Percentiles rank a stretch among this genome's conserved stretches.
These are phyloP conservation scores for Zoanthus solanderi DNA, from an alignment of 92 coral and sea anemone species.

Conservation along the genomic window DNA sequence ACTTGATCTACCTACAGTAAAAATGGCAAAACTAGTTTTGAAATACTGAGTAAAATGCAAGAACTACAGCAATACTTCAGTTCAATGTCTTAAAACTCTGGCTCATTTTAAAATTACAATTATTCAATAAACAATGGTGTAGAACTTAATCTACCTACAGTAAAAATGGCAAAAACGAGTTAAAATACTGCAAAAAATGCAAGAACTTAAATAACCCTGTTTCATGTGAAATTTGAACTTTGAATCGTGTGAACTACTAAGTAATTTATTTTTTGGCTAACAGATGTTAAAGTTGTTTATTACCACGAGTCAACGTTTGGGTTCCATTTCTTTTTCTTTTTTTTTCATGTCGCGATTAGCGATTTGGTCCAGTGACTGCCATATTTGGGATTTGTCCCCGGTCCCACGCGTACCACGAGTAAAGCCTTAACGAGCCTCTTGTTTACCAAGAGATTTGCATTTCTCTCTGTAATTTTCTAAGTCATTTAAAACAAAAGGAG, in stretches of 20 bases:
- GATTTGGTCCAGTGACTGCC: no score
- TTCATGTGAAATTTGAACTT: constrained; percentile 18
- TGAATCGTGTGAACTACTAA: constrained; percentile 3
- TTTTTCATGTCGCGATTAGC: no score
- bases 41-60: neutral
- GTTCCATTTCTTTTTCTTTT: no score
- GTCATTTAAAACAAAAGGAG: constrained; percentile 52
- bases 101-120: neutral
- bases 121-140: neutral
- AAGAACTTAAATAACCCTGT: constrained; percentile 13
- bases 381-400: no score
- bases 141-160: constrained; percentile 8
- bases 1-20: constrained; percentile 7
- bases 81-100: constrained; percentile 3
- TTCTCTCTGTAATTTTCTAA: constrained; percentile 24
- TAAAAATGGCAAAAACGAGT: constrained; percentile 6
- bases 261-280: constrained; percentile 33
- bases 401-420: no score
- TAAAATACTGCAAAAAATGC: constrained; percentile 5
- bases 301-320: no score
- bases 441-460: constrained; percentile 32
- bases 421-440: no score
- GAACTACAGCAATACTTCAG: constrained; percentile 4
- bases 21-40: constrained; percentile 2
- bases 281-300: constrained; percentile 49